phyloP scores from a whole-genome alignment of 2,113 vertebrate genomes.

The Corythoichthys intestinalis region DNA sequence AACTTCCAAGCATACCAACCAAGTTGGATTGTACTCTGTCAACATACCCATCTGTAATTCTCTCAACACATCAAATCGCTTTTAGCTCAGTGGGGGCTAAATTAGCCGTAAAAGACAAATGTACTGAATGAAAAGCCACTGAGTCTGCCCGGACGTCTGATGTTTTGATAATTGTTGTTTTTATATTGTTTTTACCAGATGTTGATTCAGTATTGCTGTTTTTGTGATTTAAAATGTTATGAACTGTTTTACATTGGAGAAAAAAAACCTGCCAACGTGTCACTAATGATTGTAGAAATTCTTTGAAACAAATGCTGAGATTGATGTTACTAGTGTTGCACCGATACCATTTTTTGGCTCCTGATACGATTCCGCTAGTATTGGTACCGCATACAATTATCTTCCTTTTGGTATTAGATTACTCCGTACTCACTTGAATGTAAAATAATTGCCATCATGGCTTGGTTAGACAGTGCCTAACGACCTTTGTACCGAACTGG shows the following conservation, averaged over 20 bases:
- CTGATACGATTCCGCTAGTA: no score
- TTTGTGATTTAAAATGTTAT: conserved; percentile 11
- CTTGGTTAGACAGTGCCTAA: no score
- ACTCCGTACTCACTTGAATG: no score
- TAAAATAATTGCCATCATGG: no score
- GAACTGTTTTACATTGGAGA: conserved; percentile 5
- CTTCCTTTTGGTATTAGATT: no score
- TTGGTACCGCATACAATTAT: no score
- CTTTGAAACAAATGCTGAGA: neutral
- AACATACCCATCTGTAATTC: conserved; percentile 14
- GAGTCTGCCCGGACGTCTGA: conserved; percentile 15
- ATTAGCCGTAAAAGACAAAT: conserved; percentile 57
- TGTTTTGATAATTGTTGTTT: neutral
- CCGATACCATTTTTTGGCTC: no score
- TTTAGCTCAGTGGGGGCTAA: conserved; percentile 15
- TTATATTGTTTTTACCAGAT: conserved; percentile 30
- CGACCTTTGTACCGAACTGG: no score
- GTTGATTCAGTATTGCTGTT: conserved; percentile 34
- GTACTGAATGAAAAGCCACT: conserved; percentile 35
- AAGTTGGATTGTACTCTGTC: conserved; percentile 28
- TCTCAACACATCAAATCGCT: conserved; percentile 8
- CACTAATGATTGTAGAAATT: neutral
- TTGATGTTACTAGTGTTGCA: no score
- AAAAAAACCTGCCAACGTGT: neutral
- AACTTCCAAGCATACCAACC: neutral